Evolutionary conservation across 2,888 invertebrate genomes (phyloP).

Genomic region (Glomeris marginata): DNA sequence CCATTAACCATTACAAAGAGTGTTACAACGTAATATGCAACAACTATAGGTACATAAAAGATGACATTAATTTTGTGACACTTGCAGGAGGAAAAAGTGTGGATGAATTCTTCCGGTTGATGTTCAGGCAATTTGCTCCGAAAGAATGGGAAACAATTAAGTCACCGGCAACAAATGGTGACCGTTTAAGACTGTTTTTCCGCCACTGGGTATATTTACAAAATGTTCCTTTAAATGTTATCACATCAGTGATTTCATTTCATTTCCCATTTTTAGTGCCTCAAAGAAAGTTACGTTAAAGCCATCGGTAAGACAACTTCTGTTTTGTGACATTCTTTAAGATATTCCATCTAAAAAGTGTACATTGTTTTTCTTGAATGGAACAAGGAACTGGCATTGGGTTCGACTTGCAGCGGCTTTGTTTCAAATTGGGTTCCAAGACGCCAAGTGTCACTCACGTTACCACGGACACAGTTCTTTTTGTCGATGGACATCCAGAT

Average conservation of each 20-base stretch:
- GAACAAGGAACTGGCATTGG: constrained; percentile 49
- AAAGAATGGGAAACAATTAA: constrained; percentile 66
- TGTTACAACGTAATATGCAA: too few species aligned
- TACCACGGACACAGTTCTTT: constrained; percentile 46
- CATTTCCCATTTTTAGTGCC: constrained; percentile 39
- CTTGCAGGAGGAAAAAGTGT: constrained; percentile 50
- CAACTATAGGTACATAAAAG: not conserved
- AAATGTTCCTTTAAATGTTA: too few species aligned
- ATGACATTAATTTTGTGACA: not conserved
- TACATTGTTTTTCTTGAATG: too few species aligned
- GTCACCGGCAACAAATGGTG: constrained; percentile 38
- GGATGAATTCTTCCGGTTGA: constrained; percentile 70
- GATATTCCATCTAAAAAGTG: too few species aligned
- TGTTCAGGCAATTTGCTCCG: constrained; percentile 64
- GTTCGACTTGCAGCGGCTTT: constrained; percentile 54
- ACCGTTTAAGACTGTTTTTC: constrained; percentile 66
- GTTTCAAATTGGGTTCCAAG: constrained; percentile 50
- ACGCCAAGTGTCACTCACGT: constrained; percentile 24
- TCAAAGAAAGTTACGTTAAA: constrained; percentile 90
- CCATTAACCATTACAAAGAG: too few species aligned
- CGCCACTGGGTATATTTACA: constrained; percentile 47
- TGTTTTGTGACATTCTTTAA: too few species aligned
- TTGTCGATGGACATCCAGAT: constrained; percentile 41
- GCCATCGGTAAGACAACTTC: constrained; percentile 46
- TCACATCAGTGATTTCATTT: too few species aligned